These are phyloP conservation scores for Capra hircus DNA, from an alignment of 2,113 vertebrate species.

Conservation along the genomic window DNA sequence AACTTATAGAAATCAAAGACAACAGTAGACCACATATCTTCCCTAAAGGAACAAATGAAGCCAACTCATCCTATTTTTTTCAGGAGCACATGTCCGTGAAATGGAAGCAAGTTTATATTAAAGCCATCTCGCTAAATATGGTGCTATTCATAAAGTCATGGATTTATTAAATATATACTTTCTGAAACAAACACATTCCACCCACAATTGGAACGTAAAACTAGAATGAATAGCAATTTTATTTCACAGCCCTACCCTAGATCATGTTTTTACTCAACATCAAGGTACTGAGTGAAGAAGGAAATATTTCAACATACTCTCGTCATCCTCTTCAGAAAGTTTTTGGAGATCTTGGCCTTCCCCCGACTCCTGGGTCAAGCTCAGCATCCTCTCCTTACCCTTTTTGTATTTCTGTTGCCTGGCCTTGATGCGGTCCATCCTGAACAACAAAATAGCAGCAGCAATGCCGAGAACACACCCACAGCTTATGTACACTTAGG, in stretches of 20 bases:
- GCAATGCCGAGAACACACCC: background rate
- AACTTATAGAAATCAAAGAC: slow-evolving; percentile 24
- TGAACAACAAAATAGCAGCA: slow-evolving; percentile 68
- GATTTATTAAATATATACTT: background rate
- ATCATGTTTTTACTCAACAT: background rate
- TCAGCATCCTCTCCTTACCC: slow-evolving; percentile 96
- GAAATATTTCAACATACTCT: slow-evolving; percentile 81
- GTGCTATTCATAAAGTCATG: background rate
- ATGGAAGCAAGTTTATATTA: background rate
- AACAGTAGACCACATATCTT: background rate
- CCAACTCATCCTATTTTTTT: background rate
- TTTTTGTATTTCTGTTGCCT: slow-evolving; percentile 98
- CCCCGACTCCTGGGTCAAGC: slow-evolving; percentile 89
- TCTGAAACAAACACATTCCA: background rate
- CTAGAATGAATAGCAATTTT: background rate
- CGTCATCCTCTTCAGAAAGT: slow-evolving; percentile 87
- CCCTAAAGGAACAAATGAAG: slow-evolving; percentile 18
- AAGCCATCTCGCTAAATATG: background rate
- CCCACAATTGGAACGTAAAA: background rate
- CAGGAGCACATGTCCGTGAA: background rate
- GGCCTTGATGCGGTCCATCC: slow-evolving; percentile 99
- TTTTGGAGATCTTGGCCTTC: slow-evolving; percentile 87
- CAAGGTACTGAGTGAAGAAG: background rate
- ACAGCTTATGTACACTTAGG: fast-evolving
- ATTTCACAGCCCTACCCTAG: background rate